Base-by-base conservation (phyloP, 2,888 invertebrate genomes). In the Catonia carolina region DNA sequence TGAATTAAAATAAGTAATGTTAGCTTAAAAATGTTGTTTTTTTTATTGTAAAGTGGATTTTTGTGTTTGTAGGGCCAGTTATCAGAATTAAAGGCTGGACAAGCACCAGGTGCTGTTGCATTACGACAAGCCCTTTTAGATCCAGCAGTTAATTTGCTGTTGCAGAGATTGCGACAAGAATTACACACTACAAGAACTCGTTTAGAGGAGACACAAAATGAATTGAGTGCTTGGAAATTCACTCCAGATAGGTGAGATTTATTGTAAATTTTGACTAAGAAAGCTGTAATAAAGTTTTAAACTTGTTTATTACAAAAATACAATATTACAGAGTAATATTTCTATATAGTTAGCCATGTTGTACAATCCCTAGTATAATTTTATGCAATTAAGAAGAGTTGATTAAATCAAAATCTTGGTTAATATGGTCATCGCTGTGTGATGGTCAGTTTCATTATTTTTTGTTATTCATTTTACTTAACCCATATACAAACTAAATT, bases 181-280 rank as follows among this genome's bases (percentile, higher is more conserved):
- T 76, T 97, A 62, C 86, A 90, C 58, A 83, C 88, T 51, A 89
- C 91, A 17, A 89, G 91, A 72, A 87, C 91, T 53, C 88, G 90
- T 71, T 78, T 96, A 64, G 96, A 97, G 72, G 96, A 97, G 74
- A 95, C 95, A 15, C 97, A 97, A 74, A 95, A 93, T 74, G 98
- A 98, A 78, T 78, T 98, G 45, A 89, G 92, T 55, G 97, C 98
- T 2, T 98, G 97, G 96, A 98, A 98, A 75, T 98, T 98, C 74
- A 97, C 97, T 12, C 95, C 97, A n/a, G 98, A 98, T 74, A 96
- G 83, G 83, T 83, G 63, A 61, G 45, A n/a, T n/a, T n/a, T 27
- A n/a, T 15, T 12, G n/a, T n/a, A n/a, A n/a, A n/a, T n/a, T n/a
- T n/a, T n/a, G 7, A 14, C 36, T 50, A 54, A 41, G 52, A 12